phyloP scores from a whole-genome alignment of 2,888 invertebrate genomes.

The Nudaria mundana region DNA sequence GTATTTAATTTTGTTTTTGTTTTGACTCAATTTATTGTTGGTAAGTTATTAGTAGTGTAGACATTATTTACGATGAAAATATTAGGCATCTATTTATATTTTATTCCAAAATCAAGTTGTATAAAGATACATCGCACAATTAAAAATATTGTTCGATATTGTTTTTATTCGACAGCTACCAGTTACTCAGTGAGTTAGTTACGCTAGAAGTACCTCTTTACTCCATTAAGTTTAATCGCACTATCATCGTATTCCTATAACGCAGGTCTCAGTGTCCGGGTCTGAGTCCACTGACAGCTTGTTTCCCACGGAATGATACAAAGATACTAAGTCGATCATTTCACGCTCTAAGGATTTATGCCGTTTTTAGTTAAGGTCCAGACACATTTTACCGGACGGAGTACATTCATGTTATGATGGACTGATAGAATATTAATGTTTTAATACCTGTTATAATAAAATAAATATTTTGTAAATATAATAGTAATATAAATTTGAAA shows the following conservation, averaged over 20 bases:
- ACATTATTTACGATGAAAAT: too few species aligned
- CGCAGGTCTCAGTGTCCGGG: not conserved
- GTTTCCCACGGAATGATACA: slow-evolving; percentile 23
- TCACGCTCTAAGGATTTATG: slow-evolving; percentile 19
- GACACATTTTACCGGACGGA: not conserved
- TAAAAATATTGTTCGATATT: too few species aligned
- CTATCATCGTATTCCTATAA: not conserved
- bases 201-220: not conserved
- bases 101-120: too few species aligned
- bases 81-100: too few species aligned
- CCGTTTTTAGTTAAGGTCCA: slow-evolving; percentile 9
- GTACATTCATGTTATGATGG: not conserved
- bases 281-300: not conserved
- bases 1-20: too few species aligned
- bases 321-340: slow-evolving; percentile 21
- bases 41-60: too few species aligned
- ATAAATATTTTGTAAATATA: too few species aligned
- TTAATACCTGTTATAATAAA: too few species aligned
- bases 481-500: too few species aligned
- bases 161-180: too few species aligned
- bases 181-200: not conserved
- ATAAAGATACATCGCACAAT: too few species aligned
- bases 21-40: not conserved
- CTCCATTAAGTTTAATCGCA: not conserved
- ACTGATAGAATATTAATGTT: too few species aligned